Conservation (phyloP, 2,888 invertebrate genomes). For the Caenorhabditis virilis region DNA sequence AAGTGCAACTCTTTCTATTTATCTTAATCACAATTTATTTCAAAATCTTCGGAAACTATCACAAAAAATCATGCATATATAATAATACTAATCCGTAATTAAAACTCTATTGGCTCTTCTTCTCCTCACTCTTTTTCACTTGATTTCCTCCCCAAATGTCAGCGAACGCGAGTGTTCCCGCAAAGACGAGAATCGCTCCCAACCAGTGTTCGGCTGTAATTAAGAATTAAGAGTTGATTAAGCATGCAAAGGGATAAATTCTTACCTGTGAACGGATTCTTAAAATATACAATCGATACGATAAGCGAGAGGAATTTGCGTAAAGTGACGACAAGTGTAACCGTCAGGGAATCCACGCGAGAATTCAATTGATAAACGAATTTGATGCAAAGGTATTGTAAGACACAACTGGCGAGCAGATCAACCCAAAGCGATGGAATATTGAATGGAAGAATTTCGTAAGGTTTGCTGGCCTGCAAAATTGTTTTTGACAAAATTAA, state of each 20-base stretch:
- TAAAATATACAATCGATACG: conserved; percentile 90
- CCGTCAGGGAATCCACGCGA: conserved; percentile 78
- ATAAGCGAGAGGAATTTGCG: conserved; percentile 91
- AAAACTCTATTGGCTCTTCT: conserved; percentile 28
- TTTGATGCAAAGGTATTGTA: conserved; percentile 82
- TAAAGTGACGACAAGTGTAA: conserved; percentile 91
- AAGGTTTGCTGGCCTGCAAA: conserved; percentile 19
- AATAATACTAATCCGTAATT: too few species aligned
- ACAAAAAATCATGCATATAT: too few species aligned
- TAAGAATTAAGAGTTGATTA: too few species aligned
- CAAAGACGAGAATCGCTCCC: conserved; percentile 78
- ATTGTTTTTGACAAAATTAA: too few species aligned
- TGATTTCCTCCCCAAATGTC: conserved; percentile 71
- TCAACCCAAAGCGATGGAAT: conserved; percentile 63
- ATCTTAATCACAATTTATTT: too few species aligned
- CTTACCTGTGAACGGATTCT: conserved; percentile 87
- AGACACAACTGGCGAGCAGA: conserved; percentile 52
- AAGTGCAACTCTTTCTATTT: too few species aligned
- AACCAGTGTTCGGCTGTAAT: conserved; percentile 47
- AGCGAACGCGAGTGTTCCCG: conserved; percentile 89
- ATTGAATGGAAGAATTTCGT: conserved; percentile 25
- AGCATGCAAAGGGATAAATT: too few species aligned
- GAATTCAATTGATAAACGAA: conserved; percentile 92
- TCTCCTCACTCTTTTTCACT: conserved; percentile 28
- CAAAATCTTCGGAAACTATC: too few species aligned